A percentile compares a stretch with the other conserved stretches of the same genome.
These are phyloP conservation scores for Temnothorax longispinosus DNA, from an alignment of 1,140 invertebrate species.

Conservation along the genomic window DNA sequence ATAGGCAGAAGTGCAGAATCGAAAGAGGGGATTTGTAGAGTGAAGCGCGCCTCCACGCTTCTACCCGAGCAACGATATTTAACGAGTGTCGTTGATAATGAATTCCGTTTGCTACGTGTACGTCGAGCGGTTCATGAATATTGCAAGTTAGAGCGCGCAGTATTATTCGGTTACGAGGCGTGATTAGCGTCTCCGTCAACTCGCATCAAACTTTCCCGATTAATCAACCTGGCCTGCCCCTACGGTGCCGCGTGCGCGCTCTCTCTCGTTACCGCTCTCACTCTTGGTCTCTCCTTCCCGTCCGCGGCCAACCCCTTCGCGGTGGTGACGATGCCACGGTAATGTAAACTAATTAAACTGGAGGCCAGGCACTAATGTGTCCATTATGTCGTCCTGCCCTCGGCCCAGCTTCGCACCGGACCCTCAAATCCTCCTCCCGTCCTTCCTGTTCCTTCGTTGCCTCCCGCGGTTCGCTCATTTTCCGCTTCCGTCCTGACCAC, in stretches of 20 bases:
- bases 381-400: slow-evolving; percentile 82
- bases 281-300: slow-evolving; percentile 58
- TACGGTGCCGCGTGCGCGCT: slow-evolving; percentile 47
- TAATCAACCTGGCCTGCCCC: slow-evolving; percentile 79
- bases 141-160: slow-evolving; percentile 69
- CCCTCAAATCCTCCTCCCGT: slow-evolving; percentile 68
- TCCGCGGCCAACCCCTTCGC: slow-evolving; percentile 74
- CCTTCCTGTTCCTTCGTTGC: slow-evolving; percentile 56
- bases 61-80: slow-evolving; percentile 55
- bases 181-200: slow-evolving; percentile 83
- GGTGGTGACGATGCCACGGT: slow-evolving; percentile 81
- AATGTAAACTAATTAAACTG: slow-evolving; percentile 85
- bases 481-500: slow-evolving; percentile 59
- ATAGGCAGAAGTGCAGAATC: neutral
- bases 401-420: slow-evolving; percentile 71
- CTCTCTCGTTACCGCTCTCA: slow-evolving; percentile 28
- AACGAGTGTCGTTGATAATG: slow-evolving; percentile 71
- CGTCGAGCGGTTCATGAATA: slow-evolving; percentile 73
- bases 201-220: slow-evolving; percentile 84
- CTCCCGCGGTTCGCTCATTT: slow-evolving; percentile 62
- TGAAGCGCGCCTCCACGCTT: neutral
- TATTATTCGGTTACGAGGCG: slow-evolving; percentile 82
- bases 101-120: slow-evolving; percentile 74
- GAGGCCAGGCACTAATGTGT: slow-evolving; percentile 83
- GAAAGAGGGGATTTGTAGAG: neutral